Evolutionary conservation across 2,888 invertebrate genomes (phyloP).

Genomic region (Sipha maydis): DNA sequence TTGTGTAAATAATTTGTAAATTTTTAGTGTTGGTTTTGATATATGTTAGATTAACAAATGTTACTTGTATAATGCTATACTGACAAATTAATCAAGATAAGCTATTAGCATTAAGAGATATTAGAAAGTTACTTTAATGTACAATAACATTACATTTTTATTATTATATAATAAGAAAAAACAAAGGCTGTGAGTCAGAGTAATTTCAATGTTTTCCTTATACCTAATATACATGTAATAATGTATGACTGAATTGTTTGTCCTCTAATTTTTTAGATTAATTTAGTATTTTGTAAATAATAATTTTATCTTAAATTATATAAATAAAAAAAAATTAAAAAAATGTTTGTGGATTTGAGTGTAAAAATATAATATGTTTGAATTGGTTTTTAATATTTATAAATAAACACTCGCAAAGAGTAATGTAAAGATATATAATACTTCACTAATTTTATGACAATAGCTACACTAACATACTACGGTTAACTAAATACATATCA

Average conservation of each 20-base stretch:
- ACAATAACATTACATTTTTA: constrained; percentile 38
- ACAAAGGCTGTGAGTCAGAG: constrained; percentile 58
- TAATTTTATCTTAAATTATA: constrained; percentile 3
- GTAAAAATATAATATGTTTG: constrained; percentile 50
- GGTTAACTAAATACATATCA: too few species aligned
- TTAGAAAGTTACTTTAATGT: constrained; percentile 24
- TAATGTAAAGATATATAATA: too few species aligned
- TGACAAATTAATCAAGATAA: constrained; percentile 19
- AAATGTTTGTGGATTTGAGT: constrained; percentile 42
- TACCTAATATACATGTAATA: constrained; percentile 44
- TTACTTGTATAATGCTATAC: constrained; percentile 5
- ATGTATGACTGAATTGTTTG: constrained; percentile 57
- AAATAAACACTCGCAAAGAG: too few species aligned
- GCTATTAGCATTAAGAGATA: constrained; percentile 6
- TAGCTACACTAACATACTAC: too few species aligned
- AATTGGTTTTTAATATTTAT: constrained; percentile 3
- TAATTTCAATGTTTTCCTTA: constrained; percentile 51
- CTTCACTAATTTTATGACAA: too few species aligned
- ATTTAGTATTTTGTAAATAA: constrained; percentile 46
- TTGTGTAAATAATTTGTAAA: not conserved
- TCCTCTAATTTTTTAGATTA: constrained; percentile 33
- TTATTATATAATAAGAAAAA: constrained; percentile 46
- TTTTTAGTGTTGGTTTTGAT: constrained; percentile 1
- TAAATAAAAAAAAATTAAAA: too few species aligned
- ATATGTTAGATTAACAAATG: constrained; percentile 1